Evolutionary conservation across 92 coral and sea anemone species (phyloP).

Genomic region (Phenganax marumi): DNA sequence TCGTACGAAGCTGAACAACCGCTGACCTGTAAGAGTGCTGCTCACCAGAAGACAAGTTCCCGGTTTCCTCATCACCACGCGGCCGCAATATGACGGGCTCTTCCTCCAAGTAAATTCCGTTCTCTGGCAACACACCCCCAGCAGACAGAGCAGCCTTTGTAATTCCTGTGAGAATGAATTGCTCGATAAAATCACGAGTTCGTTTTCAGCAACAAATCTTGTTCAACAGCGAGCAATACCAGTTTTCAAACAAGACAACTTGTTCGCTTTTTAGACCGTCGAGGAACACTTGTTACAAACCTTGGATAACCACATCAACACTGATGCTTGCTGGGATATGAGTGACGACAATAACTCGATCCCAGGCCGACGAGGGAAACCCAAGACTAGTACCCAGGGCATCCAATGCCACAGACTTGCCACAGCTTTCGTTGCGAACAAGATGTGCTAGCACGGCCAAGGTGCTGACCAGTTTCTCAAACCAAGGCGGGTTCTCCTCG

Average conservation of each 20-base stretch:
- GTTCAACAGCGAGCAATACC: too few species aligned
- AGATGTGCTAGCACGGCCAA: conserved; percentile 69
- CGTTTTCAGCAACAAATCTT: too few species aligned
- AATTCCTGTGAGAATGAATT: conserved; percentile 37
- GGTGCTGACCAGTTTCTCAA: conserved; percentile 69
- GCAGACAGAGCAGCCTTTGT: conserved; percentile 83
- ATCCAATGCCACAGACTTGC: conserved; percentile 54
- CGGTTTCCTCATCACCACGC: conserved; percentile 16
- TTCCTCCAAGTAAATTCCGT: conserved; percentile 15
- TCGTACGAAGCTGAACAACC: conserved; percentile 77
- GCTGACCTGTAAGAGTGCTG: conserved; percentile 54
- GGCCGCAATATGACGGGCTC: background rate
- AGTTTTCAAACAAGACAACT: too few species aligned
- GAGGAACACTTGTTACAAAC: background rate
- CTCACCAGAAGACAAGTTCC: conserved; percentile 26
- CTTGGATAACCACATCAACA: conserved; percentile 65
- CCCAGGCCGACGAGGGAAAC: conserved; percentile 67
- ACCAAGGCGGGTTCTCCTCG: conserved; percentile 84
- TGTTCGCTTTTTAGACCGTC: too few species aligned
- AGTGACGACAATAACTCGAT: conserved; percentile 78
- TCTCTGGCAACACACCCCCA: conserved; percentile 57
- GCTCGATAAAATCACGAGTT: background rate
- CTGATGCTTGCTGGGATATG: conserved; percentile 71
- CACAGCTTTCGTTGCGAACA: conserved; percentile 62
- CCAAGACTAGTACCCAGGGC: conserved; percentile 72